phyloP scores from a whole-genome alignment of 2,113 vertebrate genomes.

The Benitochromis conjunctus region DNA sequence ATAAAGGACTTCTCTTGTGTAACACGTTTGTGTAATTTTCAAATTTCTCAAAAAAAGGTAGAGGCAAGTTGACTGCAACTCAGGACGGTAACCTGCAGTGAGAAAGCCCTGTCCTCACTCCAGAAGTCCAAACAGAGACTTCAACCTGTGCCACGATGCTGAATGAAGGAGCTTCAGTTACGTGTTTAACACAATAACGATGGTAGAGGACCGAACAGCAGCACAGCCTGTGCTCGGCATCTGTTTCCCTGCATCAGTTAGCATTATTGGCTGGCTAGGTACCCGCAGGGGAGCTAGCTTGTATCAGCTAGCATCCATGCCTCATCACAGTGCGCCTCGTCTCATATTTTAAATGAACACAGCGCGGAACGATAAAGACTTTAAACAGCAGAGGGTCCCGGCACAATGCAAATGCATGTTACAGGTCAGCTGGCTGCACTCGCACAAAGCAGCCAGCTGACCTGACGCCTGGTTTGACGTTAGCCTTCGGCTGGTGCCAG shows the following conservation, averaged over 20 bases:
- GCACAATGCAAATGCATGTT: not conserved
- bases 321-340: not conserved
- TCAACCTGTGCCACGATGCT: not conserved
- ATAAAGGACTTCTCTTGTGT: not conserved
- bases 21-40: not conserved
- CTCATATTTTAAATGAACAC: not conserved
- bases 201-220: not conserved
- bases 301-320: slow-evolving; percentile 35
- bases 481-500: slow-evolving; percentile 15
- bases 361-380: not conserved
- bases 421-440: not conserved
- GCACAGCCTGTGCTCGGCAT: not conserved
- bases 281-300: slow-evolving; percentile 40
- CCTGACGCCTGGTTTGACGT: slow-evolving; percentile 37
- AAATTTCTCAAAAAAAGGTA: not conserved
- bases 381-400: not conserved
- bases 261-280: slow-evolving; percentile 49
- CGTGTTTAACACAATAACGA: not conserved
- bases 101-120: not conserved
- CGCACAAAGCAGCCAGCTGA: slow-evolving; percentile 7
- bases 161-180: not conserved
- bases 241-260: slow-evolving; percentile 39
- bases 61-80: not conserved
- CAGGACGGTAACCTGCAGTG: not conserved
- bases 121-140: not conserved